Conservation (phyloP, 2,888 invertebrate genomes). For the Lottia scabra region DNA sequence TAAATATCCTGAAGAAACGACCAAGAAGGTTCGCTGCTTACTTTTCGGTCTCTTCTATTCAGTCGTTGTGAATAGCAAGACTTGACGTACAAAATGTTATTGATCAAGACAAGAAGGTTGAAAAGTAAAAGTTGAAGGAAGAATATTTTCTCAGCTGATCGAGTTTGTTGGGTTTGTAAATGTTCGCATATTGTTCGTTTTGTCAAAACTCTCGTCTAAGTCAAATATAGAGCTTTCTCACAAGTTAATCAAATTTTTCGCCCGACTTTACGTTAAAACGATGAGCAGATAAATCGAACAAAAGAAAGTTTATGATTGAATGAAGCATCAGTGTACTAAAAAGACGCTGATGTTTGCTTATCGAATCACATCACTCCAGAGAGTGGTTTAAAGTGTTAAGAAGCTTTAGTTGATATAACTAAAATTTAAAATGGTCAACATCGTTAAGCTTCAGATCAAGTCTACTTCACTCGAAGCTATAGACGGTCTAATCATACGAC, state of each 20-base stretch:
- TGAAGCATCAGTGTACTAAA: background rate
- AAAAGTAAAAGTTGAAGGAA: background rate
- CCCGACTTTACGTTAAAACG: no score
- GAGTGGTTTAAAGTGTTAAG: background rate
- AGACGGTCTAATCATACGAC: no score
- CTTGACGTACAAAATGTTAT: background rate
- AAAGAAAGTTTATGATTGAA: background rate
- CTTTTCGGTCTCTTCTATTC: background rate
- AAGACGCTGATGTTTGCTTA: background rate
- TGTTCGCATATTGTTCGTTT: background rate
- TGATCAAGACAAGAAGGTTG: background rate
- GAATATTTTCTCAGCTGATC: background rate
- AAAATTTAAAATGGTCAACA: no score
- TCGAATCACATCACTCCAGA: background rate
- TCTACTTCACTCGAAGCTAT: no score
- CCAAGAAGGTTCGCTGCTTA: background rate
- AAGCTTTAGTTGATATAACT: no score
- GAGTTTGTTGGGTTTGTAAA: slow-evolving; percentile 2
- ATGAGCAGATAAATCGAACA: background rate
- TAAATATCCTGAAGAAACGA: background rate
- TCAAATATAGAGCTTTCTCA: background rate
- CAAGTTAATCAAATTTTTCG: background rate
- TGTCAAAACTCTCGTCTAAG: background rate
- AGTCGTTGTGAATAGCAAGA: background rate
- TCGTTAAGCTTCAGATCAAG: no score